Conservation (phyloP, 37 sponge, comb jelly and placozoan species). For the Chondrosia reniformis region DNA sequence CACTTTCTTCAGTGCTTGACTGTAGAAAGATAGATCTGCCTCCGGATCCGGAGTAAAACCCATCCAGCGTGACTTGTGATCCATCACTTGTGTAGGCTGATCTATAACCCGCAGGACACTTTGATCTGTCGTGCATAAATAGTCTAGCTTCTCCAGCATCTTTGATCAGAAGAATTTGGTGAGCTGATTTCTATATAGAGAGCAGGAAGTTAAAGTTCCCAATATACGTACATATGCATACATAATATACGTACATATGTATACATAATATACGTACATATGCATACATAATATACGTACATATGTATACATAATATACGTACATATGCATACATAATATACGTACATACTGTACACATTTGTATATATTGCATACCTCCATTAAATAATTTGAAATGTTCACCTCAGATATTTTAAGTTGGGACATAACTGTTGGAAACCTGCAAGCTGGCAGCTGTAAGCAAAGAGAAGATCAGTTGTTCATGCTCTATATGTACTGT, state of each 20-base stretch:
- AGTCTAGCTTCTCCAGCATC: conserved; percentile 22
- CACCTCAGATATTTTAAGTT: neutral
- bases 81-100: conserved; percentile 34
- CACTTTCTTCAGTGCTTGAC: conserved; percentile 6
- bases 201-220: neutral
- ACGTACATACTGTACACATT: neutral
- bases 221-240: neutral
- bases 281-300: neutral
- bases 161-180: conserved; percentile 35
- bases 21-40: neutral
- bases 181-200: neutral
- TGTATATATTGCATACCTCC: neutral
- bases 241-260: neutral
- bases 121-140: conserved; percentile 23
- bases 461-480: neutral
- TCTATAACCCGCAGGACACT: conserved; percentile 4
- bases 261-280: neutral
- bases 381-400: neutral
- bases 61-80: neutral
- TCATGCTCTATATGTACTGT: neutral
- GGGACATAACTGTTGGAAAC: conserved; percentile 1
- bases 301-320: neutral
- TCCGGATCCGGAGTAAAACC: conserved; percentile 18
- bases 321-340: neutral
- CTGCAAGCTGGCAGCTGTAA: neutral